phyloP scores from a whole-genome alignment of 2,888 invertebrate species.

The Pyrgus malvae region DNA sequence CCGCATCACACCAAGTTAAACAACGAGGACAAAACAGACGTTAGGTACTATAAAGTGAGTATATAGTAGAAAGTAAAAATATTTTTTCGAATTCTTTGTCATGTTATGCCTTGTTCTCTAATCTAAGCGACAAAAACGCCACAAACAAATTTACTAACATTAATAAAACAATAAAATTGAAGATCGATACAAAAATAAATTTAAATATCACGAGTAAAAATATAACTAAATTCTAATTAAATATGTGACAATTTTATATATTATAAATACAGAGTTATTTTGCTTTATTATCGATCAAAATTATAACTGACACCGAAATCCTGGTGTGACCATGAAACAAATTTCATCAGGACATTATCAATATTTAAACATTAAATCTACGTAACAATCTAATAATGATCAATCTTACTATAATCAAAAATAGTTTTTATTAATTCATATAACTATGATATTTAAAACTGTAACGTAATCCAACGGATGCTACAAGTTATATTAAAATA shows the following conservation, averaged over 20 bases:
- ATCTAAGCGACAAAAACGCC: no score
- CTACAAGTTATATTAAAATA: constrained; percentile 31
- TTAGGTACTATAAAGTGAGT: no score
- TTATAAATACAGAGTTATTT: background rate
- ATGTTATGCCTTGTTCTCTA: no score
- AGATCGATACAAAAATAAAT: no score
- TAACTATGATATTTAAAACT: constrained; percentile 27
- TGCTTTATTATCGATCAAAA: no score
- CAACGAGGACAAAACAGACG: background rate
- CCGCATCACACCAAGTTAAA: background rate
- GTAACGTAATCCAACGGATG: constrained; percentile 17
- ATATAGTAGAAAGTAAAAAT: no score
- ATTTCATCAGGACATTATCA: background rate
- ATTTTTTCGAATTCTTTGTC: no score
- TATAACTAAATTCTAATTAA: no score
- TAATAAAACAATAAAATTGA: no score
- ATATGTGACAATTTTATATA: no score
- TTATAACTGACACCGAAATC: background rate
- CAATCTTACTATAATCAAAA: constrained; percentile 36
- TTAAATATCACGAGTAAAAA: no score
- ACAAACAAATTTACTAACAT: no score
- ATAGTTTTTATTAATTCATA: constrained; percentile 31
- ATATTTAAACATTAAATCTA: background rate
- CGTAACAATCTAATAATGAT: constrained; percentile 23
- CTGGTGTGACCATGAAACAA: background rate